Conservation (phyloP, 2,113 vertebrate genomes). For the Dasyurus viverrinus region DNA sequence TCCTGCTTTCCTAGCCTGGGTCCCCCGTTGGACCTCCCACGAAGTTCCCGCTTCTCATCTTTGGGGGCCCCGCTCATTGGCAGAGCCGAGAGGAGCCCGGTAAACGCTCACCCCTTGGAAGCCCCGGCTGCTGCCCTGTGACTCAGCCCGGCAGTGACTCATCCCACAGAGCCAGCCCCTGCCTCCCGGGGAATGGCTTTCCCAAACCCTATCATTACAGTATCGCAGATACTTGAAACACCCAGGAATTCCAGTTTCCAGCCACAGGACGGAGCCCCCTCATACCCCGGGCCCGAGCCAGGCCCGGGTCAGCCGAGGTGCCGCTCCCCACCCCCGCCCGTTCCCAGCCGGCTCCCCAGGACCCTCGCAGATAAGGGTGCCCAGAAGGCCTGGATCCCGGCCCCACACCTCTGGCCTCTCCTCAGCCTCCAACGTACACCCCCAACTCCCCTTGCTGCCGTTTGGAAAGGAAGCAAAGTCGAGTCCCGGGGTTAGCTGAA, state of each 20-base stretch:
- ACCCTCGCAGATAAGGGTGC: not conserved
- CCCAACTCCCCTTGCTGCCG: not conserved
- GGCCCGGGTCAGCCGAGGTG: not conserved
- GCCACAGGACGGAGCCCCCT: not conserved
- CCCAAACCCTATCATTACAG: not conserved
- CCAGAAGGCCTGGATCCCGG: not conserved
- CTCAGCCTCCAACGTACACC: not conserved
- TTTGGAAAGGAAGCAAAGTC: not conserved
- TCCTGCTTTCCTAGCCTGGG: not conserved
- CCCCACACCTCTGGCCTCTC: not conserved
- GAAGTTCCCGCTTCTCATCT: not conserved
- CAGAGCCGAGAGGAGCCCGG: not conserved
- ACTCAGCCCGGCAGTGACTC: not conserved
- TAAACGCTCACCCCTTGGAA: not conserved
- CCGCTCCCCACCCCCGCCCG: not conserved
- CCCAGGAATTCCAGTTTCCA: not conserved
- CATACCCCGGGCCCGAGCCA: no score
- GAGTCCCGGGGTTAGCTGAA: not conserved
- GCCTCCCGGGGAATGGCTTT: not conserved
- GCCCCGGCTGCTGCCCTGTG: not conserved
- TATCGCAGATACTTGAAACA: not conserved
- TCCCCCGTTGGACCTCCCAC: not conserved
- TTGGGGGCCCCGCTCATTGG: not conserved
- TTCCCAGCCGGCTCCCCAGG: not conserved
- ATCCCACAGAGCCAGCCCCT: not conserved